These are phyloP conservation scores for Pyrochroa serraticornis DNA, from an alignment of 2,888 invertebrate species.

Conservation along the genomic window DNA sequence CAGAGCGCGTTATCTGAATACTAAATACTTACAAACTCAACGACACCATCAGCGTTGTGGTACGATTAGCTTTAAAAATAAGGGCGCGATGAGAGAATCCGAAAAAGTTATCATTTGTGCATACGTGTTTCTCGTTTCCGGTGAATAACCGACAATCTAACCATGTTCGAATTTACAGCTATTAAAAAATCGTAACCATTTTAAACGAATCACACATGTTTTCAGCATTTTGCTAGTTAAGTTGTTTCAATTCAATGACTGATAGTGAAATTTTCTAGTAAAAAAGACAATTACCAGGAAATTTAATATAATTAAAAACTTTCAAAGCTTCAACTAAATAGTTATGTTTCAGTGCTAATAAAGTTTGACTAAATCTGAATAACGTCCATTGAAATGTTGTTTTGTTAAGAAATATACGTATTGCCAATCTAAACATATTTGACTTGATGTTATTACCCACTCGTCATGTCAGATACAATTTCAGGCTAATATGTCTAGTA, in stretches of 20 bases:
- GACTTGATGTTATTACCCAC: conserved; percentile 37
- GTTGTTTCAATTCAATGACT: background rate
- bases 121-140: background rate
- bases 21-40: conserved; percentile 50
- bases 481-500: conserved; percentile 48
- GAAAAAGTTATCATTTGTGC: conserved; percentile 5
- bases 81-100: conserved; percentile 32
- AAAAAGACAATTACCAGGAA: too few species aligned
- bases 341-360: too few species aligned
- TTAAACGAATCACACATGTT: background rate
- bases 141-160: background rate
- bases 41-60: conserved; percentile 41
- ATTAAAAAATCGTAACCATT: conserved; percentile 6
- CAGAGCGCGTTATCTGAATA: conserved; percentile 53
- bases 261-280: too few species aligned
- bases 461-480: conserved; percentile 47
- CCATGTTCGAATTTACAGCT: conserved; percentile 3
- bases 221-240: background rate
- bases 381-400: background rate
- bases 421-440: conserved; percentile 34
- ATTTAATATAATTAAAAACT: too few species aligned
- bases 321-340: too few species aligned
- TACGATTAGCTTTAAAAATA: conserved; percentile 39
- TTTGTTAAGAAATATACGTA: conserved; percentile 34
- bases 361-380: too few species aligned